Base-by-base conservation (phyloP, 2,888 invertebrate genomes). In the Cremastinae sp. region DNA sequence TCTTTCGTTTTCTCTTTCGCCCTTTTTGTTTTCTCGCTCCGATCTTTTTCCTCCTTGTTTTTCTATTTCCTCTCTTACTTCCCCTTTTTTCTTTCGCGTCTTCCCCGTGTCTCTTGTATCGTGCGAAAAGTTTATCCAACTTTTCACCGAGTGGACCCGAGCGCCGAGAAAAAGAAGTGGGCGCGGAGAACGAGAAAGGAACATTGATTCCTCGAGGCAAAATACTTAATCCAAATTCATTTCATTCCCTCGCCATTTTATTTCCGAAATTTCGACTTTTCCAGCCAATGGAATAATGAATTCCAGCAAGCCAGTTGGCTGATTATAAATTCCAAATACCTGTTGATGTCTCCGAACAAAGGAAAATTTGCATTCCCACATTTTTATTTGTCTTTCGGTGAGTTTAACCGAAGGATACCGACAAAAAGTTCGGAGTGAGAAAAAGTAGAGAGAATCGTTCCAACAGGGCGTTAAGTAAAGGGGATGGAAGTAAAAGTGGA, bases 71-170 rank as follows among this genome's bases (percentile, higher is more conserved):
- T 9, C n/a, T 9, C 3, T 43, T 43, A 20, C 14, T 8, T 7
- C 5, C 10, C 39, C 20, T 20, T 12, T 61, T 41, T 61, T 43
- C n/a, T 28, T 28, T 28, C 5, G 28, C 28, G 28, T 28, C 28
- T 28, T 9, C 47, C 47, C 7, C 65, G 7, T 43, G 41, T 12
- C 45, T 9, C 14, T n/a, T 41, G 45, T 59, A 70, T 59, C 59
- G 59, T 18, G 59, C 10, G 59, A 70, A 70, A 69, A 69, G 61
- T 59, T 70, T 70, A 28, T 14, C 35, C 59, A 61, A 53, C 51
- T 49, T 70, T 61, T 53, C 14, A 51, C 39, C 51, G 37, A n/a
- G n/a, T n/a, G n/a, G n/a, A n/a, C n/a, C n/a, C n/a, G n/a, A 64
- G 39, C 20, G 8, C n/a, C 18, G 49, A 39, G 9, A 51, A 64